Conservation (phyloP, 2,888 invertebrate genomes). For the Tetrapedia diversipes region DNA sequence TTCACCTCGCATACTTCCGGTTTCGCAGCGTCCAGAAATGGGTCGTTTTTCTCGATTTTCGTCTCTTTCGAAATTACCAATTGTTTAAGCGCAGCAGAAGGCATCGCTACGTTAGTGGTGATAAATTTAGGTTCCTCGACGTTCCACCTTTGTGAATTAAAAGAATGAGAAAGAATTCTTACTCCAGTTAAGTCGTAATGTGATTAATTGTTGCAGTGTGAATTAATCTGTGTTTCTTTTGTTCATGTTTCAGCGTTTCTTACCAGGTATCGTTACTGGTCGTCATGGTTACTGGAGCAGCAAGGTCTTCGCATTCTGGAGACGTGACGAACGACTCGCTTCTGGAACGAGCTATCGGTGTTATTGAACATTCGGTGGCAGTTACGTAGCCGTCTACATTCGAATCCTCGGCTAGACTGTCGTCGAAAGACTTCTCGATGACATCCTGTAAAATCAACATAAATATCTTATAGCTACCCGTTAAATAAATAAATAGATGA, state of each 20-base stretch:
- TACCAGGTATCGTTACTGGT: constrained; percentile 44
- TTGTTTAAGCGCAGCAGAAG: constrained; percentile 18
- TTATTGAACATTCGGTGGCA: constrained; percentile 88
- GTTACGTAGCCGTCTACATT: constrained; percentile 87
- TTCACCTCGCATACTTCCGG: constrained; percentile 22
- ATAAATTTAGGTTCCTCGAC: constrained; percentile 45
- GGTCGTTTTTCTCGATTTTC: constrained; percentile 13
- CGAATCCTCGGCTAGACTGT: constrained; percentile 82
- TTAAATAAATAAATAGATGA: too few relatives aligned
- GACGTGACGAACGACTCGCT: constrained; percentile 89
- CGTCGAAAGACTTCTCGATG: constrained; percentile 54
- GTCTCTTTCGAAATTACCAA: constrained; percentile 23
- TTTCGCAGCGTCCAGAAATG: neutral
- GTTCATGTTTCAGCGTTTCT: neutral
- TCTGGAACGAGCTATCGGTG: constrained; percentile 84
- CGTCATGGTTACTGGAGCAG: constrained; percentile 38
- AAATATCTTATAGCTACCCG: too few relatives aligned
- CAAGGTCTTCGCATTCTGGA: constrained; percentile 85
- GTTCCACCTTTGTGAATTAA: constrained; percentile 38
- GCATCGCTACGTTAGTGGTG: constrained; percentile 7
- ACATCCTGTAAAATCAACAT: too few relatives aligned
- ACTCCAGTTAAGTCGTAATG: neutral
- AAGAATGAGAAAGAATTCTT: neutral
- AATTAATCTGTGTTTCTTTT: neutral
- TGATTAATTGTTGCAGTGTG: neutral